Evolutionary conservation across 2,888 invertebrate species (phyloP), one percentile per base, ranked within the genome.

Genomic region (Mermis nigrescens): DNA sequence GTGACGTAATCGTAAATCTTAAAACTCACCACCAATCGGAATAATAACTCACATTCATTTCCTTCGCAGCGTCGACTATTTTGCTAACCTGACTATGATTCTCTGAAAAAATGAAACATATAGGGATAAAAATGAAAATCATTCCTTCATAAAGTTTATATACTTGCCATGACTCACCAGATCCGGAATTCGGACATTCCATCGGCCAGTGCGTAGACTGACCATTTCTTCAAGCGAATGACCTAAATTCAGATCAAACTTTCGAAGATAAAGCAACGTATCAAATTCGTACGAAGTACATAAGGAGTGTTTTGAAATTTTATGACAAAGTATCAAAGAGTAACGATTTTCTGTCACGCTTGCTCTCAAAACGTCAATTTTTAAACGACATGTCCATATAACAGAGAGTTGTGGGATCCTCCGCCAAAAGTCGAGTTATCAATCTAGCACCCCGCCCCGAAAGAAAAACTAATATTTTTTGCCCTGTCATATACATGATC

Each of bases 181-280:
- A 70, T 98, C 98, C 1, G 94, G 94, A 70, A 95, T 86, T 66
- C 92, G 80, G 7, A 12, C 31, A 12, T 76, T 75, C 68, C 87
- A 85, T 62, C 73, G 70, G 61, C 86, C 84, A 58, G 80, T 78
- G 67, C 87, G 79, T 59, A 94, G 74, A 19, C 80, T 78, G 65
- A 83, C 83, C 63, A 98, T 85, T 70, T 95, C 95, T 66, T 86
- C 82, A 55, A 95, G 75, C 0, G 91, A 89, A 74, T 94, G 94
- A 0, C 77, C 76, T 76, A 64, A 19, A 63, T 60, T 65, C 64
- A 63, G 31, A 48, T 48, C 19, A 24, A 48, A 48, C 12, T 12
- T 48, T 12, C 19, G 38, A 38, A 19, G 12, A 38, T 38, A 12
- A 38, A 12, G n/a, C n/a, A n/a, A n/a, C n/a, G n/a, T n/a, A n/a